A percentile compares a stretch with the other conserved stretches of the same genome.
phyloP scores from a whole-genome alignment of 2,797 vertebrate genomes.

The Hypotaenidia okinawae region DNA sequence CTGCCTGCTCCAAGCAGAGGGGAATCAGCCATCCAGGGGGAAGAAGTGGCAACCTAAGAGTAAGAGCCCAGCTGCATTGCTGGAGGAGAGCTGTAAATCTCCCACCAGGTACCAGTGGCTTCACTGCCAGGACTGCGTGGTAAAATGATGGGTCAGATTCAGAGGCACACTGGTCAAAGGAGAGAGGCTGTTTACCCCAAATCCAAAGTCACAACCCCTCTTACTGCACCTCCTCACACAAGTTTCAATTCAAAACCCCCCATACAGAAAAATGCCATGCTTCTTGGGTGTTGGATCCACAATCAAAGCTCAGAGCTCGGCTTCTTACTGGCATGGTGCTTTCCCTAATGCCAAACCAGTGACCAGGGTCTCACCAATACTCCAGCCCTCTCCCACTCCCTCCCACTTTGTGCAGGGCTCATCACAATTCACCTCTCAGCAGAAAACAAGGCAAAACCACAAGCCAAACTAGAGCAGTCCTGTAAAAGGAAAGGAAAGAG shows the following conservation, averaged over 20 bases:
- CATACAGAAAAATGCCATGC: neutral
- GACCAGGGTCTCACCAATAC: neutral
- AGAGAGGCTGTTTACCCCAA: neutral
- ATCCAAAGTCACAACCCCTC: neutral
- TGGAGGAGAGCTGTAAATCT: neutral
- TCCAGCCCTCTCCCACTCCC: neutral
- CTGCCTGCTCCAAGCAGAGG: neutral
- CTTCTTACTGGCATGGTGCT: neutral
- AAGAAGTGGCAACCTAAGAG: conserved; percentile 16
- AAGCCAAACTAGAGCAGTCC: neutral
- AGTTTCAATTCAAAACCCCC: neutral
- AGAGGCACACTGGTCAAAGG: neutral
- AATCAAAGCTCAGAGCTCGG: neutral
- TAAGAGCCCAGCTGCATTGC: neutral
- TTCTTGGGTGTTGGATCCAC: neutral
- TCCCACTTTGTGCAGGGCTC: neutral
- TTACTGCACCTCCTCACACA: neutral
- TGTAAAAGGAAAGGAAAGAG: neutral
- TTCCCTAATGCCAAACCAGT: neutral
- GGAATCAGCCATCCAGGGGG: neutral
- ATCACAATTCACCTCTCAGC: neutral
- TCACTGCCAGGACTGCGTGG: neutral
- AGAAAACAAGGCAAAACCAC: conserved; percentile 27
- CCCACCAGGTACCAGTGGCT: neutral
- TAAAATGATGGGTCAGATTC: neutral